Base-by-base conservation (phyloP, 2,888 invertebrate genomes). In the Hybos culiciformis region DNA sequence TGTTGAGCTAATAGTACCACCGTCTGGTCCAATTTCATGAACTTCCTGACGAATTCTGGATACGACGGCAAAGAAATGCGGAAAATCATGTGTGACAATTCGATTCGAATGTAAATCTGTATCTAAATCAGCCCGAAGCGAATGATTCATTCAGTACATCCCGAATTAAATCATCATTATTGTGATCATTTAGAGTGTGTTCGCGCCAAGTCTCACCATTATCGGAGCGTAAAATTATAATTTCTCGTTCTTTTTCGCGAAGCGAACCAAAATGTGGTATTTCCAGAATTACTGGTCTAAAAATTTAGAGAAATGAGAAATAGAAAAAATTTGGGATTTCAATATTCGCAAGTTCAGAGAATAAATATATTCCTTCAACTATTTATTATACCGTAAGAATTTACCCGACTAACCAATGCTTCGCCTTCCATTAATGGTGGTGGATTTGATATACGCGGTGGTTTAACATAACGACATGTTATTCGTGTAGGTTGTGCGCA, bases 191-290 rank as follows among this genome's bases (percentile, higher is more conserved):
- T 46, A 87, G 66, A 29, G 83, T 82, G 62, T 98, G 98, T 60
- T 98, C 98, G 50, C 90, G 84, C 98, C 98, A 98, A 23, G 86
- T 90, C 65, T 97, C 94, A 15, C 98, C 98, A 56, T 96, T 93
- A 67, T 98, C 97, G 4, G 94, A 94, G 39, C 97, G 78, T 48
- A 98, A 70, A 51, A 98, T 85, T 29, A 96, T 84, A 39, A 98
- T 91, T 72, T 98, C 98, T 5, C 98, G 77, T 62, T 98, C 97
- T 53, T 82, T 83, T 46, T 91, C 93, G 45, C 91, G 77, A 42
- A 92, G 69, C 0, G 96, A 88, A 0, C 97, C 97, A 70, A 94
- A 97, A 68, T 98, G 96, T 0, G 98, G 98, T 49, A 97, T 86
- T 67, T 96, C 94, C 55, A 96, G 79, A 48, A 94, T 82, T 5